phyloP scores from a whole-genome alignment of 2,113 vertebrate species.

The Butorides virescens region DNA sequence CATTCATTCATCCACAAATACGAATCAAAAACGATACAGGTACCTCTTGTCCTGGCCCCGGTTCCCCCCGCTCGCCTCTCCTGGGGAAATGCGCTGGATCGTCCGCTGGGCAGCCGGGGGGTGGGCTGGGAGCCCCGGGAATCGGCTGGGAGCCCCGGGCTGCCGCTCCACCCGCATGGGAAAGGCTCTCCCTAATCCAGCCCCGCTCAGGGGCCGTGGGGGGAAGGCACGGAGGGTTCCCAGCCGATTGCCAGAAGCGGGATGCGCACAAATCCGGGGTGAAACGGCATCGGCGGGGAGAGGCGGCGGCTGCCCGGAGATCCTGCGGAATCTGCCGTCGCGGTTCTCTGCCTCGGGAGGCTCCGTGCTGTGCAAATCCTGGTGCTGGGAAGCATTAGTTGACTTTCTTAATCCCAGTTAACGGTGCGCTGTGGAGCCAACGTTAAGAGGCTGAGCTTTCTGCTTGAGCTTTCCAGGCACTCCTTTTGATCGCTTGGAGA shows the following conservation, averaged over 20 bases:
- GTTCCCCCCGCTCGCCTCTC: neutral
- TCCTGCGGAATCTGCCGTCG: neutral
- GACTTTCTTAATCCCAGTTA: slow-evolving; percentile 13
- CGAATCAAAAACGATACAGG: neutral
- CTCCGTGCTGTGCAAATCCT: neutral
- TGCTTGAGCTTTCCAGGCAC: neutral
- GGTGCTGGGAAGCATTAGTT: neutral
- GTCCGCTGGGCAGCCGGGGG: neutral
- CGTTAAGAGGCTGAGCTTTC: neutral
- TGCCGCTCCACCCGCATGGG: neutral
- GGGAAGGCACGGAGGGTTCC: neutral
- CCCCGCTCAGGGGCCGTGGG: neutral
- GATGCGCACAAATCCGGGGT: neutral
- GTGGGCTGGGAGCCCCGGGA: neutral
- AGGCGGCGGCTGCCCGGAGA: neutral
- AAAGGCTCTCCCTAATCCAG: neutral
- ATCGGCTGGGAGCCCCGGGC: neutral
- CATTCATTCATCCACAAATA: neutral
- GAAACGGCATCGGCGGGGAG: neutral
- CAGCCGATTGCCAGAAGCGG: neutral
- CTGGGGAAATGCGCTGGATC: neutral
- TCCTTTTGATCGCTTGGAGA: neutral
- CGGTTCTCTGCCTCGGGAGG: neutral
- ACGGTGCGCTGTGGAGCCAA: neutral
- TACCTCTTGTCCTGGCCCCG: neutral